These are phyloP conservation scores for Hypothenemus hampei DNA, from an alignment of 1,140 invertebrate species.

Conservation along the genomic window DNA sequence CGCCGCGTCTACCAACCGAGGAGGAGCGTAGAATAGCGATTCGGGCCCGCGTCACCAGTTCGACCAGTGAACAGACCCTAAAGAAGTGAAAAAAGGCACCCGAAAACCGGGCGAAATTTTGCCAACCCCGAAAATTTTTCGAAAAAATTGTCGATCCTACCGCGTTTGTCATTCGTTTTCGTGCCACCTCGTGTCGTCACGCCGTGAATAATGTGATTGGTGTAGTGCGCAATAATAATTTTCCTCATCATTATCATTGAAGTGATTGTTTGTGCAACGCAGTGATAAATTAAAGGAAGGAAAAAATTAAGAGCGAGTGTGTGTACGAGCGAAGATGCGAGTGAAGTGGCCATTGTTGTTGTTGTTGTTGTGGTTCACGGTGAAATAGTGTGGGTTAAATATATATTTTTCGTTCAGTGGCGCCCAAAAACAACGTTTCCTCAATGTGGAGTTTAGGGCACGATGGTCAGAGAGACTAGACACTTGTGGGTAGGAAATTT, in stretches of 20 bases:
- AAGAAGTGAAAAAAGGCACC: constrained; percentile 36
- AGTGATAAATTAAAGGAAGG: too few relatives aligned
- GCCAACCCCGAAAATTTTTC: constrained; percentile 31
- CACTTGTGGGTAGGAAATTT: constrained; percentile 99
- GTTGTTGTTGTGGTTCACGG: too few relatives aligned
- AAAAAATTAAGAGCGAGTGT: constrained; percentile 20
- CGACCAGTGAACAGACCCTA: constrained; percentile 41
- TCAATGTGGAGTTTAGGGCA: constrained; percentile 70
- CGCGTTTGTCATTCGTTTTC: constrained; percentile 12
- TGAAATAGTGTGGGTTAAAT: constrained; percentile 47
- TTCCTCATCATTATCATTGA: too few relatives aligned
- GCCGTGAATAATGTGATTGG: constrained; percentile 27
- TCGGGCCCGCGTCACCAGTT: constrained; percentile 39
- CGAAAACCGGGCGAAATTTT: constrained; percentile 36
- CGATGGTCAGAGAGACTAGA: constrained; percentile 99
- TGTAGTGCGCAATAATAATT: constrained; percentile 30
- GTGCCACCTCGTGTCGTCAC: not conserved
- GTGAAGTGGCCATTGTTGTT: constrained; percentile 44
- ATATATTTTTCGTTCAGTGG: too few relatives aligned
- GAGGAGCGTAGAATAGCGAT: constrained; percentile 41
- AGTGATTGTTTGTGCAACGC: too few relatives aligned
- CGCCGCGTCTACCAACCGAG: constrained; percentile 25
- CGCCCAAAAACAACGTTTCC: constrained; percentile 53
- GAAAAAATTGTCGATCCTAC: constrained; percentile 1
- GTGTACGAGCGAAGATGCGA: constrained; percentile 11